Evolutionary conservation across 2,888 invertebrate species (phyloP).

Genomic region (Spodoptera exigua): DNA sequence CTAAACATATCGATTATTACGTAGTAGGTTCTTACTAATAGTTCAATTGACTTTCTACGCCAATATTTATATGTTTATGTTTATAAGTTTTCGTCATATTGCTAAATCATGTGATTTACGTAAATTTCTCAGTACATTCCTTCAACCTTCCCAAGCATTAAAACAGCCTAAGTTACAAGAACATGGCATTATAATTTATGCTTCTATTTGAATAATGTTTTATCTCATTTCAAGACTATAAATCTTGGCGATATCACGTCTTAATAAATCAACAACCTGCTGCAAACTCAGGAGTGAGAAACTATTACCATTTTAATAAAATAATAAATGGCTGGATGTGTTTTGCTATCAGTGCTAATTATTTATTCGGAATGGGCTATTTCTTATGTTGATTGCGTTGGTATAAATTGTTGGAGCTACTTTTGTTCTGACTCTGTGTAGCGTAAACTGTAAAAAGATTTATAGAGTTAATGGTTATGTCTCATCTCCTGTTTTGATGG

Average conservation of each 20-base stretch:
- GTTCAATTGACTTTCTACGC: no score
- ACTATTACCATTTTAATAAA: slow-evolving; percentile 31
- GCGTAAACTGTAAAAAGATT: no score
- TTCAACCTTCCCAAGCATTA: slow-evolving; percentile 14
- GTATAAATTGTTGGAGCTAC: no score
- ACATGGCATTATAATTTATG: slow-evolving; percentile 22
- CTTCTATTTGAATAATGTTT: slow-evolving; percentile 23
- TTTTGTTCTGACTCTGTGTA: no score
- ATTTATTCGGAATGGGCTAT: slow-evolving; percentile 33
- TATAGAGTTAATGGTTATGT: no score
- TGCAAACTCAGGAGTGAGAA: slow-evolving; percentile 10
- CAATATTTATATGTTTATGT: no score
- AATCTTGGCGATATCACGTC: slow-evolving; percentile 24
- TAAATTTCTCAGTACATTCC: no score
- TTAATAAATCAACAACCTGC: slow-evolving; percentile 37
- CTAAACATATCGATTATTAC: no score
- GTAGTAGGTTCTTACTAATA: no score
- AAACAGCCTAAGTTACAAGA: slow-evolving; percentile 11
- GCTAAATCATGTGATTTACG: no score
- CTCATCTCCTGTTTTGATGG: no score
- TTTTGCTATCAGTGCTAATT: slow-evolving; percentile 27
- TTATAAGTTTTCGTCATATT: no score
- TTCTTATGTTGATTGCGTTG: slow-evolving; percentile 24
- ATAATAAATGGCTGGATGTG: slow-evolving; percentile 28
- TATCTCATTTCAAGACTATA: slow-evolving; percentile 34